Percentiles rank a stretch among this genome's conserved stretches.
Evolutionary conservation across 2,113 vertebrate genomes (phyloP).

Genomic region (Phainopepla nitens): DNA sequence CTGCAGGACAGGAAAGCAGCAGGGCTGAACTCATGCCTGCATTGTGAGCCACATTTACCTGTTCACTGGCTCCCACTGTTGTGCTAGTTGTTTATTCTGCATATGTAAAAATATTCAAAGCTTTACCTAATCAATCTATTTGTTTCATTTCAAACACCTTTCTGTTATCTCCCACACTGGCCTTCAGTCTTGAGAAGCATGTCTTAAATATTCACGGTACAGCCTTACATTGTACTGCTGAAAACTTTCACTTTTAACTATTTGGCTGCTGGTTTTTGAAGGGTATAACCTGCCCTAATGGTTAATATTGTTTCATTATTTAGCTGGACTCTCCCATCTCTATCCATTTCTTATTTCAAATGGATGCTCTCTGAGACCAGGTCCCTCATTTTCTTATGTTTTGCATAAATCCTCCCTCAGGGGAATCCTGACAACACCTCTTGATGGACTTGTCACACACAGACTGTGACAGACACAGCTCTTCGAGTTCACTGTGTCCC

Average conservation of each 20-base stretch:
- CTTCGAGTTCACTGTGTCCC: rapidly evolving
- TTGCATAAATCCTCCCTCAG: not conserved
- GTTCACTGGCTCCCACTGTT: not conserved
- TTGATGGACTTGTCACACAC: not conserved
- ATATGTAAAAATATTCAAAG: not conserved
- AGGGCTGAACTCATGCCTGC: not conserved
- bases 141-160: not conserved
- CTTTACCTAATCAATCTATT: not conserved
- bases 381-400: not conserved
- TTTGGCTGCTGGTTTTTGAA: not conserved
- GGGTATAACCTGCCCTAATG: not conserved
- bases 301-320: not conserved
- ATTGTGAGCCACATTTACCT: not conserved
- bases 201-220: not conserved
- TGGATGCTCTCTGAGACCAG: not conserved
- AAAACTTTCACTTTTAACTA: not conserved
- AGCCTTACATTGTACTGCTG: not conserved
- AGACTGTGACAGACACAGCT: not conserved
- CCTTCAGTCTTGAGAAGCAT: not conserved
- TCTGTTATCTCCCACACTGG: not conserved
- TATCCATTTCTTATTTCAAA: not conserved
- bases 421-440: not conserved
- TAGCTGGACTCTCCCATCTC: not conserved
- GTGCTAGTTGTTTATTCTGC: not conserved
- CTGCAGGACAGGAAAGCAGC: not conserved